Evolutionary conservation across 2,888 invertebrate genomes (phyloP), one percentile per base, ranked within the genome.

Genomic region (Hydropsyche betteni): DNA sequence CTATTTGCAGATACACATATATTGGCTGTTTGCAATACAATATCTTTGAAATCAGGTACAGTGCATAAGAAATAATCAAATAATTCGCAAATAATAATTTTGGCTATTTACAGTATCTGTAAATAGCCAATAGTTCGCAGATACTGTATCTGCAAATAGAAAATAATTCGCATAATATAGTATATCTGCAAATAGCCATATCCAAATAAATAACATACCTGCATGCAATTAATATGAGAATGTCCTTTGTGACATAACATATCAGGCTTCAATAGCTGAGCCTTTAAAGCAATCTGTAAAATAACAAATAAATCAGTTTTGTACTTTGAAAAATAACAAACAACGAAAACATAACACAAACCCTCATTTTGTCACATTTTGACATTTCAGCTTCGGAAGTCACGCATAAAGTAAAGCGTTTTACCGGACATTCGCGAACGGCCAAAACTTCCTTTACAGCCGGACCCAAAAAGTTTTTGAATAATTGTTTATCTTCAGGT

Each of bases 291-390:
- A 73, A 91, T 92, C 94, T 96, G 82, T 12, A 83, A 83, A 44
- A 8, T 8, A 74, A 78, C 78, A 74, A 75, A 74, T 34, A 64
- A 64, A 33, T 36, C 36, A 64, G 6, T 34, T 36, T 64, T 5
- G 72, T 53, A 50, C 24, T 24, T 38, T 33, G 53, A 51, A 74
- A 74, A 50, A 68, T 16, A 74, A 71, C 55, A 71, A 72, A 51
- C 74, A 55, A 71, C 64, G 14, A 71, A 36, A 72, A 14, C 72
- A 38, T 33, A 16, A 50, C 51, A 73, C 58, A 14, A 53, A 95
- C 95, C 88, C 90, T 92, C 96, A 97, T 97, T 85, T 94, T 94
- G 61, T 94, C 87, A 83, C 98, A 98, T 85, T 98, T 98, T 75
- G 92, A 92, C 86, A 94, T 89, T 84, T 98, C 98, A 0, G 91